These are phyloP conservation scores for Tenualosa thibaudeaui DNA, from an alignment of 2,797 vertebrate genomes.

Conservation along the genomic window DNA sequence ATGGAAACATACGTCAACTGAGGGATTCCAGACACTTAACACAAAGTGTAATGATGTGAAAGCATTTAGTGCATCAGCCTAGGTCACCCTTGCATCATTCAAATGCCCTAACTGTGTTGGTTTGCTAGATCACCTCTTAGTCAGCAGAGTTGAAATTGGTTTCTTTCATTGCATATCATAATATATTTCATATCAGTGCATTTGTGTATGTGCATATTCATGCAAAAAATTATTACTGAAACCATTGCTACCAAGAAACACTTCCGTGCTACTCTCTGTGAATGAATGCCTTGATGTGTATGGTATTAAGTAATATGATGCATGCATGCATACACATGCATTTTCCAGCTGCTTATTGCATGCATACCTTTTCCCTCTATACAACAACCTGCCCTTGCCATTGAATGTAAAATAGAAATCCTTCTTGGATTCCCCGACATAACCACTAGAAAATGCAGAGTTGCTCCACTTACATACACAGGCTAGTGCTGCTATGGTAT, in stretches of 20 bases:
- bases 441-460: not conserved
- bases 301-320: not conserved
- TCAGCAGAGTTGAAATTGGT: not conserved
- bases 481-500: no score
- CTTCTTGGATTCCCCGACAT: not conserved
- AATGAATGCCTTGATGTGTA: not conserved
- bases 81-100: not conserved
- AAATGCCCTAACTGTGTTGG: not conserved
- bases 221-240: not conserved
- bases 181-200: not conserved
- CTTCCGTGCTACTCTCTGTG: not conserved
- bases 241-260: not conserved
- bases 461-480: not conserved
- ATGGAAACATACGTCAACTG: no score
- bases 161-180: no score
- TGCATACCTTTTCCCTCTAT: not conserved
- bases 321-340: not conserved
- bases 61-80: no score
- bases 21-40: no score
- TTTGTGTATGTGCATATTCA: no score
- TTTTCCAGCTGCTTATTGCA: not conserved
- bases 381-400: not conserved
- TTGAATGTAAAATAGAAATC: no score
- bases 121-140: not conserved
- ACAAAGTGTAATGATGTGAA: no score